Base-by-base conservation (phyloP, 2,113 vertebrate species). In the Podiceps cristatus region DNA sequence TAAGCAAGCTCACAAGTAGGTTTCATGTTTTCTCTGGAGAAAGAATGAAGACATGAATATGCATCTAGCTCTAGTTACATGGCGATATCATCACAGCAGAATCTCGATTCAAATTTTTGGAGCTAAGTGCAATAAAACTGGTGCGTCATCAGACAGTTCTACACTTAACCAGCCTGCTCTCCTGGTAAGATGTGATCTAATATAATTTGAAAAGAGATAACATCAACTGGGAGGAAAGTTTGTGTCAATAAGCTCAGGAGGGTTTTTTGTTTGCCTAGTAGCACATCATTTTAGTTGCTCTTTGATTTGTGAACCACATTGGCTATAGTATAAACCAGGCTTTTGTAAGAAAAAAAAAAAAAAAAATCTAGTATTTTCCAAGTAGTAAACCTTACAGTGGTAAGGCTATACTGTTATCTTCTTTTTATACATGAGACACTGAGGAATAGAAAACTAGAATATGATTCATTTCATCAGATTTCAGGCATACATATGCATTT, bases 191-290 rank as follows among this genome's bases (percentile, higher is more conserved):
- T 86, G 87, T 24, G 4, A 85, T 78, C 68, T 67, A 59, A 66
- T 58, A 81, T 67, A 78, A 95, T 84, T 68, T 89, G 64, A 76
- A 92, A 92, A 85, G 4, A 53, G 89, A 91, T 93, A 92, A 24
- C 27, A 89, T 91, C 80, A 72, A 3, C 31, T 64, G 20, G 58
- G 35, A 90, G 45, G 49, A 87, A 96, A 78, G 49, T 93, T 93
- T 80, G 42, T 88, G 88, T 76, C 93, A 88, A 83, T 90, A 90
- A 59, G 12, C 4, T 94, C 73, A 90, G 67, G 53, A 80, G 13
- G 29, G 2, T 12, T 23, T 83, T 77, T 77, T 71, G 22, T 71
- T 97, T 82, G 62, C 55, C 20, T 50, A 47, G 47, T 25, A 93
- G 23, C 12, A 64, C 64, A 84, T 45, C 7, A 19, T 86, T 92